Base-by-base conservation (phyloP, 2,113 vertebrate genomes). In the Mustela nigripes region DNA sequence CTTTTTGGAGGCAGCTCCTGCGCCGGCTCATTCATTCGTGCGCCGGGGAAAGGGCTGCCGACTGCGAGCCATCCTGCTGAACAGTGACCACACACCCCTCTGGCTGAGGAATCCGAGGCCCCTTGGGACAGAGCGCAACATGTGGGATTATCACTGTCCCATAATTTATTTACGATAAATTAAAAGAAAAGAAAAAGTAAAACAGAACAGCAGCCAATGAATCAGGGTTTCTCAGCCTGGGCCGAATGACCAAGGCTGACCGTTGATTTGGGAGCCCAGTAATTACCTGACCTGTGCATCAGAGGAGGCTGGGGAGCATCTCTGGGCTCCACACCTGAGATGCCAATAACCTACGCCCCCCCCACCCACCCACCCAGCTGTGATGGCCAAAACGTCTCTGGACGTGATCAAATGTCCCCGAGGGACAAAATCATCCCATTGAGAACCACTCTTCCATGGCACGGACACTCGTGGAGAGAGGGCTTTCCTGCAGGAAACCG, bases 1-100 rank as follows among this genome's bases (percentile, higher is more conserved):
- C 92, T 67, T n/a, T 53, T 50, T 74, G 94, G 96, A 97, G 84
- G 91, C 97, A 56, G 36, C 69, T 33, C 45, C 71, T 7, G 0
- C 0, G 4, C 24, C 91, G 98, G 90, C 39, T 91, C 88, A n/a
- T 19, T 71, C 28, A 92, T 62, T 93, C 69, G 15, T 87, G 96
- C 98, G 81, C 91, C 94, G 67, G 73, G 48, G 50, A 10, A 2
- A 36, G 14, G 67, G 11, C 2, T 5, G 11, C 0, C 7, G 12
- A 10, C 76, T 0, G 31, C 45, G 15, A 0, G 26, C 48, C 9
- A 56, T 7, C 2, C 69, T 26, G 36, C 42, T 0, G 36, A 33
- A 42, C 7, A 4, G 2, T 4, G 22, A 39, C 36, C 0, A 11
- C 12, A 5, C 5, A 1, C 0, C 7, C 42, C 39, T 19, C 11